Base-by-base conservation (phyloP, 2,888 invertebrate species). In the Electrophaes corylata region DNA sequence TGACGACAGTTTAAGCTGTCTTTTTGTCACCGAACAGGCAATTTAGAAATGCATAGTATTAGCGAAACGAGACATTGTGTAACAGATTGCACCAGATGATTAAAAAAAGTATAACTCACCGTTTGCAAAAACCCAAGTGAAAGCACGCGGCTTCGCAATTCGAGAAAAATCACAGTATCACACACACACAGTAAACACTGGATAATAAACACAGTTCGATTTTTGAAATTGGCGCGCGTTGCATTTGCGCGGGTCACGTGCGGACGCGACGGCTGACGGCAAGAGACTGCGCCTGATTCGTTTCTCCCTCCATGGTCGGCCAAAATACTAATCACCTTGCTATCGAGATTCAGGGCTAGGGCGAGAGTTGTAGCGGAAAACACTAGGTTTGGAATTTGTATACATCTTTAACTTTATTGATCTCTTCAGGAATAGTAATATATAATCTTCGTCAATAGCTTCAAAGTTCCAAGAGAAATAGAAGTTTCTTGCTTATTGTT, bases 281-380 rank as follows among this genome's bases (percentile, higher is more conserved):
- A 81, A 85, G 88, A 85, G 88, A 91, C 91, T 91, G 90, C 88
- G 86, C 78, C 69, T 68, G 78, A 37, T 37, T 37, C 37, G 37
- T 75, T 65, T 71, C 88, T 86, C 85, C 88, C 88, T 84, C 85
- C 83, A 83, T 75, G 64, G 74, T 65, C 75, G 74, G 74, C 86
- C 88, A 82, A 88, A 87, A 87, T 84, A 83, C 84, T 87, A 88
- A 89, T 90, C 88, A 88, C 88, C 88, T 88, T 88, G 88, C 86
- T 85, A 86, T 87, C 86, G 87, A 83, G 78, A 81, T 81, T 78
- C 70, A 69, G 75, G 67, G 62, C 48, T 64, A 74, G 70, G 74
- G 50, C 67, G 67, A 61, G 64, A 77, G 82, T 76, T 69, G 63
- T 52, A 72, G 87, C 88, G 87, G 65, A 54, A 50, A 39, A 10